phyloP scores from a whole-genome alignment of 2,113 vertebrate species.

The Macroglossus sobrinus region DNA sequence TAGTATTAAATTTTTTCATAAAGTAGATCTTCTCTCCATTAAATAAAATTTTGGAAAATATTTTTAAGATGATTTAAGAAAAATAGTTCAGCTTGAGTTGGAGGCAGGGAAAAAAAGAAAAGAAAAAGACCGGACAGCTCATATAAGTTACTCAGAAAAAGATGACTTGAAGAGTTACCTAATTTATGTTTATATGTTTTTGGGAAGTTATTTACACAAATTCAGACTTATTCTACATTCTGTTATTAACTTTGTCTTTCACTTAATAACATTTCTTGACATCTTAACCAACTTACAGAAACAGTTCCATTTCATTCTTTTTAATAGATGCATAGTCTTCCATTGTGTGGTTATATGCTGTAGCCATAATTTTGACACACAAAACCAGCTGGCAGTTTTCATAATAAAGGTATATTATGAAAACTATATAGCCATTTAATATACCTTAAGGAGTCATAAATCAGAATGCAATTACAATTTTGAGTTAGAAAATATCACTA shows the following conservation, averaged over 20 bases:
- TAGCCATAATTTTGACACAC: background rate
- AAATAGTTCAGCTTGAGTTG: background rate
- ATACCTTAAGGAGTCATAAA: background rate
- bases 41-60: conserved; percentile 69
- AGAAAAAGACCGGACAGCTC: background rate
- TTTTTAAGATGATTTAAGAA: conserved; percentile 57
- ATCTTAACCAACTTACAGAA: background rate
- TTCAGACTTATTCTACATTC: background rate
- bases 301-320: background rate
- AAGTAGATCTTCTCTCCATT: conserved; percentile 67
- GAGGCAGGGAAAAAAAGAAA: background rate
- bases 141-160: background rate
- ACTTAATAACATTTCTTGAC: background rate
- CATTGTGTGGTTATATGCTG: background rate
- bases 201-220: background rate
- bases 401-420: background rate
- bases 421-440: background rate
- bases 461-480: background rate
- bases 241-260: background rate
- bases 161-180: background rate
- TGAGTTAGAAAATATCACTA: background rate
- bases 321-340: background rate
- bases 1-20: conserved; percentile 45
- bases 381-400: background rate
- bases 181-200: background rate